Percentiles rank a stretch among this genome's conserved stretches.
phyloP scores from a whole-genome alignment of 1,140 invertebrate genomes.

The Bombus waltoni region DNA sequence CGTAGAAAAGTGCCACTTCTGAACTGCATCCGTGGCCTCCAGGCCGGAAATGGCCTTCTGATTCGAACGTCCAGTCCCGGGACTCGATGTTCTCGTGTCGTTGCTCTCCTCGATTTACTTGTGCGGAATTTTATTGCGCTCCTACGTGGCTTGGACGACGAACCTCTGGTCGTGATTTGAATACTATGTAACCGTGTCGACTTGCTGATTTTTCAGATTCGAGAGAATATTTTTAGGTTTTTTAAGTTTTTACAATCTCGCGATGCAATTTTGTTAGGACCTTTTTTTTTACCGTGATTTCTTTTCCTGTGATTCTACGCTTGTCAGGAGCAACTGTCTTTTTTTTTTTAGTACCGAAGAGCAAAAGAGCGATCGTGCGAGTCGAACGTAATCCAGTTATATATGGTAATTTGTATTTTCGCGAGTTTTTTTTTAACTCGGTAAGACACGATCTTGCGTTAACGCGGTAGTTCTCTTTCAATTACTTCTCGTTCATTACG shows the following conservation, averaged over 20 bases:
- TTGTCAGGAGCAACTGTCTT: neutral
- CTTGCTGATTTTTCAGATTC: neutral
- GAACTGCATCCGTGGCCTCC: neutral
- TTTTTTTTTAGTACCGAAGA: neutral
- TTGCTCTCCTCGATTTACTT: constrained; percentile 5
- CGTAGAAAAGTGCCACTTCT: constrained; percentile 5
- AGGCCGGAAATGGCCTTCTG: constrained; percentile 18
- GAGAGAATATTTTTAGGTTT: too few species aligned
- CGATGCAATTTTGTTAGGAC: neutral
- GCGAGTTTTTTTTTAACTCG: neutral
- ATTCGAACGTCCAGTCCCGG: constrained; percentile 7
- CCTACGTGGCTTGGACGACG: neutral
- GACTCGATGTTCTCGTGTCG: constrained; percentile 14
- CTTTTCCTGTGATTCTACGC: neutral
- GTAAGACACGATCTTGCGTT: too few species aligned
- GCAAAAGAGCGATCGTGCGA: neutral
- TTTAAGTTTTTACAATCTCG: neutral
- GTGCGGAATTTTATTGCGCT: neutral
- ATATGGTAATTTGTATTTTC: neutral
- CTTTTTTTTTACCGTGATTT: neutral
- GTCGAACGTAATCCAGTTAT: neutral
- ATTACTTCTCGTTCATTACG: too few species aligned
- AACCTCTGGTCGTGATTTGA: constrained; percentile 4
- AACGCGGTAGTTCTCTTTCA: too few species aligned
- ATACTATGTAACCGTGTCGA: neutral